These are phyloP conservation scores for Acanthiza pusilla DNA, from an alignment of 2,797 vertebrate genomes.

Conservation along the genomic window DNA sequence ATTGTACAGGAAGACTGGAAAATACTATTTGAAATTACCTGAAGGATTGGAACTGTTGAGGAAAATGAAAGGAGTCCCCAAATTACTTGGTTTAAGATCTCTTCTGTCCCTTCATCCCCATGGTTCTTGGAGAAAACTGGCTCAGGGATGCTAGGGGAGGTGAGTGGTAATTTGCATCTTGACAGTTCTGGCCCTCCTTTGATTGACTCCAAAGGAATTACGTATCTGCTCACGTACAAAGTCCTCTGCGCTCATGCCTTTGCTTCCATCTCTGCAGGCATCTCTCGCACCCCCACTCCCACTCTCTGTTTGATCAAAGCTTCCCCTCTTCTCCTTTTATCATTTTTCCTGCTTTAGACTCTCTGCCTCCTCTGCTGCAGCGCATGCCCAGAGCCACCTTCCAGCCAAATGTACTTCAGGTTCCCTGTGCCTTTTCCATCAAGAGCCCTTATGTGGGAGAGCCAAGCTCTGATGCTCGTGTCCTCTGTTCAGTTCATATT, in stretches of 20 bases:
- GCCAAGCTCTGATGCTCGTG: neutral
- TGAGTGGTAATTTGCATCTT: conserved; percentile 1
- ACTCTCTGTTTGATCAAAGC: conserved; percentile 39
- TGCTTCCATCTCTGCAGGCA: conserved; percentile 33
- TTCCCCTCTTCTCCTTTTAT: conserved; percentile 27
- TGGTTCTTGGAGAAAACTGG: neutral
- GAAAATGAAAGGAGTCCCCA: neutral
- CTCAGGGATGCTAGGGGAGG: neutral
- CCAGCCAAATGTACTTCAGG: neutral
- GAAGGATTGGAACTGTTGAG: neutral
- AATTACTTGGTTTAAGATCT: neutral
- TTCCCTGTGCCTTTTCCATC: neutral
- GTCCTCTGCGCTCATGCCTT: neutral
- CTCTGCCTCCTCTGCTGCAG: neutral
- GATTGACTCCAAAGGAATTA: conserved; percentile 34
- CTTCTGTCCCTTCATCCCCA: neutral
- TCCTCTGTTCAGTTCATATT: neutral
- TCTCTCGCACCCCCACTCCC: neutral
- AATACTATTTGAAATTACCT: neutral
- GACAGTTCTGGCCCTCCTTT: neutral
- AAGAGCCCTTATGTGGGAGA: neutral
- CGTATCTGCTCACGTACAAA: conserved; percentile 22
- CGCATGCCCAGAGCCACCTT: neutral
- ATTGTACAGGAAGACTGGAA: neutral
- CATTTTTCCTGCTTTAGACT: neutral